These are phyloP conservation scores for Ceyx erithaca DNA, from an alignment of 2,797 vertebrate species.

Conservation along the genomic window DNA sequence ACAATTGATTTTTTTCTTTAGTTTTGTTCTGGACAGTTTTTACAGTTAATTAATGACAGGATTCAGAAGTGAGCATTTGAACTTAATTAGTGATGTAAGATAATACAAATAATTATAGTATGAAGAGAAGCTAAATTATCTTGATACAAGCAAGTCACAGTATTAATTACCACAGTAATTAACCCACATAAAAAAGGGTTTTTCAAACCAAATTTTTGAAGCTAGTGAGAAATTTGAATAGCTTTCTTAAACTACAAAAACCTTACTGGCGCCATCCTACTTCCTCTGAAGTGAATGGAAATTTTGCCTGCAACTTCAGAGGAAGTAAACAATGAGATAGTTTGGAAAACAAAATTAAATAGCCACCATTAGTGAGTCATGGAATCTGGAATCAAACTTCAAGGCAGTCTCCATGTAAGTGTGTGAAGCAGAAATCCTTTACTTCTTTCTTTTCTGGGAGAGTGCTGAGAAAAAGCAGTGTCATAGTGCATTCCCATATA, in stretches of 20 bases:
- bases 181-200: background rate
- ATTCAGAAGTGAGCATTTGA: slow-evolving; percentile 36
- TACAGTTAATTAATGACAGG: background rate
- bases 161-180: slow-evolving; percentile 24
- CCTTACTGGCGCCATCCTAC: slow-evolving; percentile 12
- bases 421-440: background rate
- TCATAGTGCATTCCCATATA: accelerated
- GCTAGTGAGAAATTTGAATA: background rate
- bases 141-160: background rate
- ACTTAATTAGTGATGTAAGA: slow-evolving; percentile 25
- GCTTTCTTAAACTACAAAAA: slow-evolving; percentile 36
- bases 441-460: background rate
- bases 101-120: slow-evolving; percentile 8
- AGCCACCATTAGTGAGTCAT: background rate
- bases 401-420: background rate
- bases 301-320: background rate
- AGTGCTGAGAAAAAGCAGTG: background rate
- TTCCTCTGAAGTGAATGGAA: slow-evolving; percentile 55
- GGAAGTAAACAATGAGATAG: slow-evolving; percentile 42
- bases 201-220: slow-evolving; percentile 10
- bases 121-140: slow-evolving; percentile 8
- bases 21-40: background rate
- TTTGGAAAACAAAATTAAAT: slow-evolving; percentile 32
- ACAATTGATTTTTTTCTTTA: background rate
- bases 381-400: background rate